These are phyloP conservation scores for Catostylus mosaicus DNA, from an alignment of 30 jellyfish, hydroid and myxozoan species.

Conservation along the genomic window DNA sequence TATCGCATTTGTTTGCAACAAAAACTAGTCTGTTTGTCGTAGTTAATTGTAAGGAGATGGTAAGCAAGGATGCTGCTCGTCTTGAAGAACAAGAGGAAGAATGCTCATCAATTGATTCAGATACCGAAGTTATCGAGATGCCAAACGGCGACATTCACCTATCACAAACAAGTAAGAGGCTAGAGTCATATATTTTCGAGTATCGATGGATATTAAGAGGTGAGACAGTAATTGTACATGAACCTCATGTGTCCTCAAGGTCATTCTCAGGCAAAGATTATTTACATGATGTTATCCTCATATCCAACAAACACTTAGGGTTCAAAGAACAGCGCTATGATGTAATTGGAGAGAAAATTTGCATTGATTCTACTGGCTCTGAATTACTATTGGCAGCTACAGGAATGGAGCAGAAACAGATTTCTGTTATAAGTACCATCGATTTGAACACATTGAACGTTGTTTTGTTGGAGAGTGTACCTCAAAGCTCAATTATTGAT, in stretches of 20 bases:
- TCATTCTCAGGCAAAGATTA: conserved; percentile 12
- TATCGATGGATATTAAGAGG: conserved; percentile 39
- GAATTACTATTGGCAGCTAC: conserved; percentile 31
- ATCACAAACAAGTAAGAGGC: neutral
- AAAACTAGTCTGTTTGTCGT: conserved; percentile 39
- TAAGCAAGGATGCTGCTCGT: neutral
- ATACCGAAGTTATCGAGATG: conserved; percentile 53
- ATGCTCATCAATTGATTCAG: conserved; percentile 43
- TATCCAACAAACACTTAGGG: conserved; percentile 24
- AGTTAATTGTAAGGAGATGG: neutral
- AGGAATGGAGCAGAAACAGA: conserved; percentile 15
- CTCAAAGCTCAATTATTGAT: conserved; percentile 2
- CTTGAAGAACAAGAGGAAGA: conserved; percentile 18
- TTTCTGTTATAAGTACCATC: conserved; percentile 24
- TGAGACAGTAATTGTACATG: conserved; percentile 15
- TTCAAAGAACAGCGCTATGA: conserved; percentile 37
- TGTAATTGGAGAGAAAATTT: conserved; percentile 24
- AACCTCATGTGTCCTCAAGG: conserved; percentile 10
- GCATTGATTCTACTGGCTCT: conserved; percentile 12
- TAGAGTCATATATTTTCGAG: conserved; percentile 23
- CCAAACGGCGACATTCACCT: conserved; percentile 7
- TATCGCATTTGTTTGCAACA: conserved; percentile 39
- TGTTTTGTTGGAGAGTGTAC: neutral
- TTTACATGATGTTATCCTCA: conserved; percentile 35
- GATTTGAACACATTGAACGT: conserved; percentile 32